Percentiles rank a stretch among this genome's conserved stretches.
Conservation (phyloP, 2,888 invertebrate species). For the Dicyrtomina minuta region DNA sequence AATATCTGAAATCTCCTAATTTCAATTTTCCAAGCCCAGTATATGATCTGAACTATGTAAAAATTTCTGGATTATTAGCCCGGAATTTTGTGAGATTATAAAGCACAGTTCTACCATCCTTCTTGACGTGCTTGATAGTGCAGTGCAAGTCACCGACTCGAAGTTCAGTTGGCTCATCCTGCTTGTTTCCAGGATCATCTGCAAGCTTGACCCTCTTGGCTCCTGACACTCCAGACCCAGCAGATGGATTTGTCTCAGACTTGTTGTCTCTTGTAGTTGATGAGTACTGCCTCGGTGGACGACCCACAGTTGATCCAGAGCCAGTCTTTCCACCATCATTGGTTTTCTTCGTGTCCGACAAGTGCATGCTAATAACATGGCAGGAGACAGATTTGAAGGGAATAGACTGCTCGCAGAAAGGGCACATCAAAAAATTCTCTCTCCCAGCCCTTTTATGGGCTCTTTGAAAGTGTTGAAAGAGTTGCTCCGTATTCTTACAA, state of each 20-base stretch:
- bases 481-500: slow-evolving; percentile 42
- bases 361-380: slow-evolving; percentile 47
- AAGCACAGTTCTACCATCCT: neutral
- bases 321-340: neutral
- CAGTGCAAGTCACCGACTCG: neutral
- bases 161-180: neutral
- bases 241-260: neutral
- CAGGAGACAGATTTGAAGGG: slow-evolving; percentile 49
- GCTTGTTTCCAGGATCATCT: neutral
- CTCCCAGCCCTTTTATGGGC: slow-evolving; percentile 41
- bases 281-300: too few relatives aligned
- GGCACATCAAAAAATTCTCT: slow-evolving; percentile 43
- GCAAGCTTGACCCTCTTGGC: neutral
- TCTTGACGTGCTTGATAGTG: neutral
- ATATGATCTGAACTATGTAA: too few relatives aligned
- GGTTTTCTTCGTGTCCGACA: too few relatives aligned
- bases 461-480: slow-evolving; percentile 44
- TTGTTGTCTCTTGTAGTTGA: neutral
- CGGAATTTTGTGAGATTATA: too few relatives aligned
- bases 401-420: slow-evolving; percentile 42
- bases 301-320: too few relatives aligned
- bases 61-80: too few relatives aligned
- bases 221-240: neutral
- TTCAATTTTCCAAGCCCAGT: too few relatives aligned
- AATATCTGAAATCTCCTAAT: too few relatives aligned